Evolutionary conservation across 2,113 vertebrate genomes (phyloP).

Genomic region (Sisor rabdophorus): DNA sequence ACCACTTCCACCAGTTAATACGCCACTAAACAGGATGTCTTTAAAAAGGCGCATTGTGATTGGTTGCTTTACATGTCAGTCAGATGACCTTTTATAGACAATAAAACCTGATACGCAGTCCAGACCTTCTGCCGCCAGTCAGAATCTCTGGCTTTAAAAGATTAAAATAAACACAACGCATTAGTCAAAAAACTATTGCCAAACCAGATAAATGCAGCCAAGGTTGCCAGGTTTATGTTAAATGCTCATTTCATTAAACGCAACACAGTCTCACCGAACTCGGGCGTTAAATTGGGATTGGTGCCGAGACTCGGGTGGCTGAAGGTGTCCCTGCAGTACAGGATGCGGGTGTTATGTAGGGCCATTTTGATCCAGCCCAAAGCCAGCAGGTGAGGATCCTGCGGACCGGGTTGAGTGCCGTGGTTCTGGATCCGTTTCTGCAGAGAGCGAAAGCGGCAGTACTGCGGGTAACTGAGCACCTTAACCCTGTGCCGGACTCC

Average conservation of each 20-base stretch:
- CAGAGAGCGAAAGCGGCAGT: constrained; percentile 74
- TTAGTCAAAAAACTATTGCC: too few relatives aligned
- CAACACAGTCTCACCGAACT: constrained; percentile 63
- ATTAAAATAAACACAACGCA: too few relatives aligned
- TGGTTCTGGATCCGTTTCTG: constrained; percentile 64
- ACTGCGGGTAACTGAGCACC: constrained; percentile 76
- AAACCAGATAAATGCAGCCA: not conserved
- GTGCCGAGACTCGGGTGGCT: constrained; percentile 70
- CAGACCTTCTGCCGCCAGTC: too few relatives aligned
- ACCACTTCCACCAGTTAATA: too few relatives aligned
- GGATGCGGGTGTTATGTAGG: constrained; percentile 57
- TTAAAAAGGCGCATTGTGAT: too few relatives aligned
- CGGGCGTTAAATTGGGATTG: constrained; percentile 65
- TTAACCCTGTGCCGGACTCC: constrained; percentile 54
- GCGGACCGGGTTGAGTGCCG: constrained; percentile 37
- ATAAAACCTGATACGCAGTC: too few relatives aligned
- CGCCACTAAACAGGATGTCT: too few relatives aligned
- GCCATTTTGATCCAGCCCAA: constrained; percentile 65
- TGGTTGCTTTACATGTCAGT: too few relatives aligned
- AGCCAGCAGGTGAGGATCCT: constrained; percentile 69
- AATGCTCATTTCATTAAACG: not conserved
- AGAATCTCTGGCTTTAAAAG: too few relatives aligned
- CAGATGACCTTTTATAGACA: too few relatives aligned
- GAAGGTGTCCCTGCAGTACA: constrained; percentile 77
- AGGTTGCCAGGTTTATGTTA: not conserved